phyloP scores from a whole-genome alignment of 2,888 invertebrate species.

The Xylophagus ater region DNA sequence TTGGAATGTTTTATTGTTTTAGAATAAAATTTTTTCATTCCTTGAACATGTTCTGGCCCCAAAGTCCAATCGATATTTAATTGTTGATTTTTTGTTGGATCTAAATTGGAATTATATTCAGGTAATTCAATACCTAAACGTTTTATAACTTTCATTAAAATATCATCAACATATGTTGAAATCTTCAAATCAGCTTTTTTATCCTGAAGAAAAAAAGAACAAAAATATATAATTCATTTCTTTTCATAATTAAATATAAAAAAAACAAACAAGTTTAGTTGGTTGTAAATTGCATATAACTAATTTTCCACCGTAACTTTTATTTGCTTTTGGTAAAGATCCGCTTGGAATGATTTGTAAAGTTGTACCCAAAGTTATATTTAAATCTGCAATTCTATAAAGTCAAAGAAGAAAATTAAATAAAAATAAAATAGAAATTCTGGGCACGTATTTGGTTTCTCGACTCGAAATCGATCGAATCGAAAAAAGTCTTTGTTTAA shows the following conservation, averaged over 20 bases:
- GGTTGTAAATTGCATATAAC: conserved; percentile 93
- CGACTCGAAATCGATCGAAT: background rate
- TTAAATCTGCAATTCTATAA: conserved; percentile 80
- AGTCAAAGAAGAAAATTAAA: conserved; percentile 15
- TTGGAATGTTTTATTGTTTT: conserved; percentile 24
- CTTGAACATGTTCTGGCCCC: conserved; percentile 45
- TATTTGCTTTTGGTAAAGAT: conserved; percentile 75
- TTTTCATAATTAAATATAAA: background rate
- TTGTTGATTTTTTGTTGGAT: conserved; percentile 51
- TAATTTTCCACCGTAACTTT: conserved; percentile 75
- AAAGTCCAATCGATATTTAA: conserved; percentile 61
- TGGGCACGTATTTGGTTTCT: background rate
- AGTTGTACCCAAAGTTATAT: conserved; percentile 92
- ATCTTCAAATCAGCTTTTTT: conserved; percentile 83
- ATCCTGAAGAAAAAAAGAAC: conserved; percentile 47
- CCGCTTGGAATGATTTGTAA: conserved; percentile 96
- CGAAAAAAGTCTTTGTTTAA: background rate
- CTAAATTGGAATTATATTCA: conserved; percentile 50
- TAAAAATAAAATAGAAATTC: conserved; percentile 6
- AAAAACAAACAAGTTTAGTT: conserved; percentile 79
- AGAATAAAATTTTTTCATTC: conserved; percentile 50
- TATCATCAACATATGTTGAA: conserved; percentile 77
- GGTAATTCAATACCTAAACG: conserved; percentile 63
- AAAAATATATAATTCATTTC: conserved; percentile 1
- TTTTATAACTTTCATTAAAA: conserved; percentile 63